A percentile compares a stretch with the other conserved stretches of the same genome.
These are phyloP conservation scores for Sciurus niger DNA, from an alignment of 2,113 vertebrate species.

Conservation along the genomic window DNA sequence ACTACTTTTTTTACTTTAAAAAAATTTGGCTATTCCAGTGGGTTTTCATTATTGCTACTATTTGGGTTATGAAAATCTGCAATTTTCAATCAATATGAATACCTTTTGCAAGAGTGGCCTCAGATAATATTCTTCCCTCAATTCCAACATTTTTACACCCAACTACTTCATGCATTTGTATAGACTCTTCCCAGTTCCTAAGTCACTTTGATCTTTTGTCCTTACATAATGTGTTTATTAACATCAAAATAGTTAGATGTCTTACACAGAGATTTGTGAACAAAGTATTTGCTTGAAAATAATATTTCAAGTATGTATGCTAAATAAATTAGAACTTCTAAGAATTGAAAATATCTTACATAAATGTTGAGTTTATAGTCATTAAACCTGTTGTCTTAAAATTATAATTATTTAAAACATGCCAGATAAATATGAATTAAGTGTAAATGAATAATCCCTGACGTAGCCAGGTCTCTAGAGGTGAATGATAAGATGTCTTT, in stretches of 20 bases:
- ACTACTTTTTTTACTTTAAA: too few relatives aligned
- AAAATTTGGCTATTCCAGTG: not conserved
- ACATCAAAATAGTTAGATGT: not conserved
- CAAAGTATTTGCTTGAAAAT: conserved; percentile 36
- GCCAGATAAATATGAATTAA: not conserved
- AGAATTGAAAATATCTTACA: not conserved
- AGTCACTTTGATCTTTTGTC: not conserved
- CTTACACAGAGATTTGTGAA: not conserved
- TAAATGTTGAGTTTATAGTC: not conserved
- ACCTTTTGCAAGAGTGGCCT: not conserved
- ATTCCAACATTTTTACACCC: not conserved
- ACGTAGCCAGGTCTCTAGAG: not conserved
- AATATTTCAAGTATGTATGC: not conserved
- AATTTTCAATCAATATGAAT: not conserved
- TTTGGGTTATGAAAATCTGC: not conserved
- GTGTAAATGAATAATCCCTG: not conserved
- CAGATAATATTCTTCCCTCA: not conserved
- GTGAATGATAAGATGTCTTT: not conserved
- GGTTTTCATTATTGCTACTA: not conserved
- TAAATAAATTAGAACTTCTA: not conserved
- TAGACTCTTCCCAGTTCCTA: not conserved
- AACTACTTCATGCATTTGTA: too few relatives aligned
- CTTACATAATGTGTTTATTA: not conserved
- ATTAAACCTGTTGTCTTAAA: not conserved
- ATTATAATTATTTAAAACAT: not conserved